A percentile compares a stretch with the other conserved stretches of the same genome.
These are phyloP conservation scores for Synergus itoensis DNA, from an alignment of 2,888 invertebrate species.

Conservation along the genomic window DNA sequence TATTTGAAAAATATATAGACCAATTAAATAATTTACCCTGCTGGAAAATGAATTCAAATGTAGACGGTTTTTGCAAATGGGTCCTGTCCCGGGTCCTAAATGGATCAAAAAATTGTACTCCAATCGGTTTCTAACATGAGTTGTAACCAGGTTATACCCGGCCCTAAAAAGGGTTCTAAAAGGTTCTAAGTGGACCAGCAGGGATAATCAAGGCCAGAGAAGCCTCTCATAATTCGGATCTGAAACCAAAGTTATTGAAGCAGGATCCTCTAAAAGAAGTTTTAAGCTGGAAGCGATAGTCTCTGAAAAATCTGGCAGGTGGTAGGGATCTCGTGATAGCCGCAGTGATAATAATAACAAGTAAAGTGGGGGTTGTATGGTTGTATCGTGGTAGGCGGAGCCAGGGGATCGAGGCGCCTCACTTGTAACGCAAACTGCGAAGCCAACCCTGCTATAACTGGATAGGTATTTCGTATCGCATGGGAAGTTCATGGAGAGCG, in stretches of 20 bases:
- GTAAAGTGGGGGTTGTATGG: constrained; percentile 55
- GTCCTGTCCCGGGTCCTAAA: too few relatives aligned
- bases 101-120: too few relatives aligned
- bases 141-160: too few relatives aligned
- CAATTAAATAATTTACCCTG: too few relatives aligned
- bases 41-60: too few relatives aligned
- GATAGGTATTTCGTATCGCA: constrained; percentile 64
- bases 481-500: constrained; percentile 62
- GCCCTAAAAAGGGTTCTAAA: too few relatives aligned
- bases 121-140: too few relatives aligned
- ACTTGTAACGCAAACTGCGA: constrained; percentile 65
- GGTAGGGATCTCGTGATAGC: background rate
- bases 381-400: constrained; percentile 72
- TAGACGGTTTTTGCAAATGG: too few relatives aligned
- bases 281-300: background rate
- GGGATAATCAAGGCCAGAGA: too few relatives aligned
- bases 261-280: background rate
- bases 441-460: constrained; percentile 67
- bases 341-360: constrained; percentile 20
- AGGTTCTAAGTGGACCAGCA: too few relatives aligned
- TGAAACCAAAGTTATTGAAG: background rate
- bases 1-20: too few relatives aligned
- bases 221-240: too few relatives aligned
- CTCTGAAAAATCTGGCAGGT: background rate
- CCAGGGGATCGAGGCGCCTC: constrained; percentile 64